A percentile compares a stretch with the other conserved stretches of the same genome.
Conservation (phyloP, 2,113 vertebrate genomes). For the Promerops cafer region DNA sequence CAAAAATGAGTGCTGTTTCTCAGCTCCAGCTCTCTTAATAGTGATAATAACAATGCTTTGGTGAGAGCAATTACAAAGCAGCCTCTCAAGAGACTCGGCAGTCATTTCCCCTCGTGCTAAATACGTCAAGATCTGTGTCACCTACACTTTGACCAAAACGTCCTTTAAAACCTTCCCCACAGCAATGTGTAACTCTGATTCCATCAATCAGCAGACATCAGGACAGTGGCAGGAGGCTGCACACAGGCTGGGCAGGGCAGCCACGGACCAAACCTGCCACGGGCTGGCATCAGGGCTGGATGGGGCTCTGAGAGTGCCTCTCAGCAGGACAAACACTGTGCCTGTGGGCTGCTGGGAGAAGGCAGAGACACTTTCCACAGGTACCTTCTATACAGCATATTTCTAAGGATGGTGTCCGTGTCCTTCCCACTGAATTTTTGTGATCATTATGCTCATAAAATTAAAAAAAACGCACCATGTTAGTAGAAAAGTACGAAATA, state of each 20-base stretch:
- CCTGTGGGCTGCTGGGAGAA: not conserved
- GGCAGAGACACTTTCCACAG: not conserved
- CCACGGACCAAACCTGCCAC: accelerated
- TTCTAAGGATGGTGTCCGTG: not conserved
- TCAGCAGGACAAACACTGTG: not conserved
- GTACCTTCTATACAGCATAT: not conserved
- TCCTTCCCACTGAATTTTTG: not conserved
- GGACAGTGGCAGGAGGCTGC: not conserved
- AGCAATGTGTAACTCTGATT: not conserved
- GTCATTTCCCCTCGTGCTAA: not conserved
- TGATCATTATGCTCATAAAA: not conserved
- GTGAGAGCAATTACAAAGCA: constrained; percentile 15
- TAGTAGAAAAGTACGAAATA: not conserved
- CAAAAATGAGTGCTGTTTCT: not conserved
- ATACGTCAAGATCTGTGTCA: not conserved
- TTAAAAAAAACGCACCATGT: accelerated
- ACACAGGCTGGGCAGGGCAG: not conserved
- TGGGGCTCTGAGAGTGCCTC: not conserved
- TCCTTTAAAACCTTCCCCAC: not conserved
- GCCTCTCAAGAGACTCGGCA: not conserved
- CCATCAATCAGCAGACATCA: not conserved
- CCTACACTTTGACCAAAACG: not conserved
- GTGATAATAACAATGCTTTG: not conserved
- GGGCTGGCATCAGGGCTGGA: accelerated
- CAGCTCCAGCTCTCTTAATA: constrained; percentile 15